Evolutionary conservation across 2,888 invertebrate species (phyloP), one percentile per base, ranked within the genome.

Genomic region (Carabus problematicus): DNA sequence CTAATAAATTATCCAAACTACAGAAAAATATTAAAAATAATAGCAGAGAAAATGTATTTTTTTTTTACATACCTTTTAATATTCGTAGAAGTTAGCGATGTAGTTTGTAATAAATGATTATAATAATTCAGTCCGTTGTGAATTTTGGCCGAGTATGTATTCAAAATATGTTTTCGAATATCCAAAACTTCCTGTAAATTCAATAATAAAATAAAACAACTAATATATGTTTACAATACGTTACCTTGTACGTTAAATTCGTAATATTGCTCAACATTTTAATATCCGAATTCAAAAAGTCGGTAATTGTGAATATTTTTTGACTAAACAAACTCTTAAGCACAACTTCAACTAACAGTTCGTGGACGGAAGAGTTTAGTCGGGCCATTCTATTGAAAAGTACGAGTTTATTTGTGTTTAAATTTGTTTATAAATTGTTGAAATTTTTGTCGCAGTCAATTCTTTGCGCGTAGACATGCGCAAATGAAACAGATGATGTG

Each of bases 1-100:
- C 83, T 49, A 91, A 79, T 60, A 91, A 76, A 7, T 79, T 71
- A 81, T 94, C 91, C 55, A 94, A 79, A 70, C 93, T 93, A 78
- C 71, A 86, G 84, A 70, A 70, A n/a, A n/a, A 73, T 59, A 70
- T 64, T 59, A 14, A 52, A 70, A 68, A 39, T 56, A 56, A 29
- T 6, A 29, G 6, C 2, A 6, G 29, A 29, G 29, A 29, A 47
- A 62, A 56, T 29, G 3, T 6, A 11, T 40, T 55, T n/a, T 63
- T 40, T 55, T n/a, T 63, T 9, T 41, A 12, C 41, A 16, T 60
- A 67, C 67, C 55, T 68, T 55, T 56, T 45, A 40, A 63, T 69
- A 40, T 62, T 62, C 11, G 39, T 47, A 8, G 62, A 56, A 1
- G 19, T 69, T 62, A 69, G 14, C 3, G 58, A 16, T 49, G 49